Conservation (phyloP, 2,888 invertebrate genomes). For the Euzetes globulus region DNA sequence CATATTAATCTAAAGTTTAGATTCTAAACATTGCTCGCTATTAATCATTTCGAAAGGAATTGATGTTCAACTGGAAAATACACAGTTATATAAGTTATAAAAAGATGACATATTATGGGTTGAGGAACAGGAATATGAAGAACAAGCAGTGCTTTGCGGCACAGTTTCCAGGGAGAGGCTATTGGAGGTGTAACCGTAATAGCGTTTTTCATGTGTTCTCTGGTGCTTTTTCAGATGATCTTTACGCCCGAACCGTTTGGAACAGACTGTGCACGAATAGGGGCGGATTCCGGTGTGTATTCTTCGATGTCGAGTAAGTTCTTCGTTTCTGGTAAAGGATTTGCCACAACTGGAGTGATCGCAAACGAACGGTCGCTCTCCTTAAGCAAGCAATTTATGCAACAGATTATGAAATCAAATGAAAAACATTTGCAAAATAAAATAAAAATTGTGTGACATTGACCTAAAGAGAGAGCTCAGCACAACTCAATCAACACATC, state of each 20-base stretch:
- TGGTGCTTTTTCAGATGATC: constrained; percentile 92
- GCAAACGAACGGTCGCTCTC: constrained; percentile 79
- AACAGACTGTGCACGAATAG: constrained; percentile 75
- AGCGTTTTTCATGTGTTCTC: constrained; percentile 59
- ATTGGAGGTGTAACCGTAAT: neutral
- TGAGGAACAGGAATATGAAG: neutral
- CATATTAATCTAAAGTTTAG: no score
- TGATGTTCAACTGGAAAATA: constrained; percentile 1
- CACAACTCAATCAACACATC: neutral
- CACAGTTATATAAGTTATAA: constrained; percentile 10
- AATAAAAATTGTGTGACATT: neutral
- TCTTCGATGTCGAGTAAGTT: constrained; percentile 78
- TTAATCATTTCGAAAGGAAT: neutral
- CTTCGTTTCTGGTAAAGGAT: constrained; percentile 83
- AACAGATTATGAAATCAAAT: neutral
- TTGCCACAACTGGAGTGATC: constrained; percentile 77
- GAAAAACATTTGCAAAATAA: constrained; percentile 38
- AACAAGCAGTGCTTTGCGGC: neutral
- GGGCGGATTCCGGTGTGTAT: constrained; percentile 81
- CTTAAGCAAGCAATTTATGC: constrained; percentile 47
- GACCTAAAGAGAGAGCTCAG: constrained; percentile 6
- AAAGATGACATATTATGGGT: constrained; percentile 11
- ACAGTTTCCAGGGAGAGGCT: neutral
- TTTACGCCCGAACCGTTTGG: constrained; percentile 83
- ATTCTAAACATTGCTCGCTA: neutral